Evolutionary conservation across 1,140 invertebrate species (phyloP), one percentile per base, ranked within the genome.

Genomic region (Helicoverpa armigera): DNA sequence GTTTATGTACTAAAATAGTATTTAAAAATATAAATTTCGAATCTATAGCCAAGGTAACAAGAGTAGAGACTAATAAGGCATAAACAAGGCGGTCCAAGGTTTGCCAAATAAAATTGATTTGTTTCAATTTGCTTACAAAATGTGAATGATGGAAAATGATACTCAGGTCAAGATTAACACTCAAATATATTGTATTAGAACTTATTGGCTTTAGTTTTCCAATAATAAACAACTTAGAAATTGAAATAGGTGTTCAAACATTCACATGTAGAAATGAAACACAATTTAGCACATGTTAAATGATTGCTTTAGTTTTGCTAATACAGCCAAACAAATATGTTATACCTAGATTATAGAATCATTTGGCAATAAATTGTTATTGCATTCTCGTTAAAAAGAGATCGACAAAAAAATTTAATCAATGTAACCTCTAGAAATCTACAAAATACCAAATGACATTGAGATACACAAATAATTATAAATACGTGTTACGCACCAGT

Each of bases 401-500:
- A 65, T 4, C 3, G n/a, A 43, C 29, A 31, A 63, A 3, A 4
- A 13, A 65, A 48, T 48, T 16, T 10, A 65, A 43, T 9, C 7
- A 65, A 65, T 48, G n/a, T 43, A 16, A 14, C 14, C n/a, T 29
- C 23, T 5, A 60, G 16, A 48, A 75, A 58, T 18, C 18, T 61
- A 29, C 18, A 43, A n/a, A 53, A 43, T n/a, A 53, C 14, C 12
- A 18, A 51, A 29, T 65, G 48, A 54, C 23, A 77, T 56, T 48
- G 23, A 56, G 35, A 16, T 58, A 69, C 3, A 18, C 48, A 69
- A 67, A 43, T 69, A 29, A 48, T n/a, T 53, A 58, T 60, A 56
- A 23, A 54, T 48, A 58, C 31, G 31, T 70, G n/a, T 58, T 77
- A 79, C 76, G 16, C 61, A 79, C 76, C 76, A 79, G 65, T 79